These are phyloP conservation scores for Cinclus cinclus DNA, from an alignment of 2,113 vertebrate genomes.

Conservation along the genomic window DNA sequence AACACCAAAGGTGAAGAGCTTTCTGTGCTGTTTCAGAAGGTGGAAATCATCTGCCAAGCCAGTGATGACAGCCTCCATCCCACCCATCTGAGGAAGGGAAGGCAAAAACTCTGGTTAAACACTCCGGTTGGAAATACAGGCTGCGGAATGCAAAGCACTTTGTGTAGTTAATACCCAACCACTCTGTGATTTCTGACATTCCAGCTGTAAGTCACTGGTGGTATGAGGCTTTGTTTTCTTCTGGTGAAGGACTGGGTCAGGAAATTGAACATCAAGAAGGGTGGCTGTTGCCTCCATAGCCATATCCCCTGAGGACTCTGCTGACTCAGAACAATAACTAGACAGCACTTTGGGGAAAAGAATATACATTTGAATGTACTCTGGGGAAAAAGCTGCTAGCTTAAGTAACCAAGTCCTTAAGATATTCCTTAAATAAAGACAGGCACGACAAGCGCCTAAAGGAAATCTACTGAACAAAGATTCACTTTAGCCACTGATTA, in stretches of 20 bases:
- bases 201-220: neutral
- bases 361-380: neutral
- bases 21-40: constrained; percentile 90
- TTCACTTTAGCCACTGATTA: neutral
- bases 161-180: neutral
- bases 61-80: constrained; percentile 97
- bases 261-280: neutral
- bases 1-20: constrained; percentile 89
- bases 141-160: neutral
- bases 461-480: neutral
- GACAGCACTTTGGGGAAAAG: neutral
- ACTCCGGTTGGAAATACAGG: neutral
- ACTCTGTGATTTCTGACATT: neutral
- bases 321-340: neutral
- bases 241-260: neutral
- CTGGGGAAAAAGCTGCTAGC: neutral
- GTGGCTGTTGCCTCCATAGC: neutral
- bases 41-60: constrained; percentile 94
- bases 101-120: neutral
- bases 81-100: constrained; percentile 87
- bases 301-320: neutral
- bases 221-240: neutral
- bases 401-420: neutral
- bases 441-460: neutral
- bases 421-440: neutral